These are phyloP conservation scores for Chamaea fasciata DNA, from an alignment of 2,113 vertebrate genomes.

Conservation along the genomic window DNA sequence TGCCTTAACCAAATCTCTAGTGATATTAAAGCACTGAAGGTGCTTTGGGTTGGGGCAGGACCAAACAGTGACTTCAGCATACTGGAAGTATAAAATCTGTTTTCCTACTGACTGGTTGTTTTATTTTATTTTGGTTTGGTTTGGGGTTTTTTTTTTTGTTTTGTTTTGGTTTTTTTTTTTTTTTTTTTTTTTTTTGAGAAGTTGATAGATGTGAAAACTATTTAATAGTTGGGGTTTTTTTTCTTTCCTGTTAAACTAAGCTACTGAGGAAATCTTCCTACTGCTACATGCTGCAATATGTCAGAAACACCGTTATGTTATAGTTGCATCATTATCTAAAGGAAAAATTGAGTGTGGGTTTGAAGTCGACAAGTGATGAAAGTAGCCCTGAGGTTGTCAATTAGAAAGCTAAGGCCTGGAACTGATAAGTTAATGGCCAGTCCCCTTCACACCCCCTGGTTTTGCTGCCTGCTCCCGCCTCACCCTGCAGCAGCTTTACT, in stretches of 20 bases:
- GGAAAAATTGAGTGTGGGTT: slow-evolving; percentile 87
- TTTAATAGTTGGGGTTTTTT: not conserved
- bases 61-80: not conserved
- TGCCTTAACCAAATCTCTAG: not conserved
- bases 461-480: slow-evolving; percentile 47
- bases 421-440: slow-evolving; percentile 85
- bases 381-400: slow-evolving; percentile 90
- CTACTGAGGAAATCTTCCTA: slow-evolving; percentile 34
- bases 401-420: slow-evolving; percentile 84
- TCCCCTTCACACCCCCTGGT: slow-evolving; percentile 56
- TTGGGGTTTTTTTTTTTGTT: no score
- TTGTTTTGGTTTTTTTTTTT: not conserved
- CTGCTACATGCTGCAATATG: slow-evolving; percentile 76
- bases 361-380: slow-evolving; percentile 92
- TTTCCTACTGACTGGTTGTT: not conserved
- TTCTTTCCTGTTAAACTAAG: not conserved
- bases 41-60: not conserved
- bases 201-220: slow-evolving; percentile 30
- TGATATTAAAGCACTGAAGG: not conserved
- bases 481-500: slow-evolving; percentile 66
- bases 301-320: slow-evolving; percentile 82
- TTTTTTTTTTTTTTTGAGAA: not conserved
- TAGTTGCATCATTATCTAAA: slow-evolving; percentile 83
- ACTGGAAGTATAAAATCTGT: not conserved
- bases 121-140: no score